Evolutionary conservation across 2,888 invertebrate species (phyloP).

Genomic region (Metallyticus violacea): DNA sequence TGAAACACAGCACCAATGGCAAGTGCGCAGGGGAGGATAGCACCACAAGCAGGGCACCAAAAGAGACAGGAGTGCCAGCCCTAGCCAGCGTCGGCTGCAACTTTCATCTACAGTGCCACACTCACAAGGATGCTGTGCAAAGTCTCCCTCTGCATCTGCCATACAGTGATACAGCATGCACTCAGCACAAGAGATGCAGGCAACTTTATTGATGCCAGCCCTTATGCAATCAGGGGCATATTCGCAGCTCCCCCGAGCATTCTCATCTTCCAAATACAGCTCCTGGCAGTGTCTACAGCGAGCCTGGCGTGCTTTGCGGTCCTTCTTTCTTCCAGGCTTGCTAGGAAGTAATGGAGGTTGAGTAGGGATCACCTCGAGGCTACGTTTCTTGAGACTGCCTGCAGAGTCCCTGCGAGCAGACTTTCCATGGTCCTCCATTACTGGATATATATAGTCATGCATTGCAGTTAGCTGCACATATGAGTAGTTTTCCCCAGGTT

Average conservation of each 20-base stretch:
- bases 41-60: conserved; percentile 93
- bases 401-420: conserved; percentile 51
- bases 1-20: conserved; percentile 77
- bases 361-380: conserved; percentile 49
- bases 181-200: conserved; percentile 84
- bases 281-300: conserved; percentile 74
- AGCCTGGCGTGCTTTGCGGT: conserved; percentile 47
- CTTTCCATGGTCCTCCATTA: conserved; percentile 54
- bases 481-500: conserved; percentile 62
- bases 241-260: conserved; percentile 81
- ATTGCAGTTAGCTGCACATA: conserved; percentile 80
- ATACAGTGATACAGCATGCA: conserved; percentile 93
- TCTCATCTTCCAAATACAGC: conserved; percentile 77
- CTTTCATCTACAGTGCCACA: conserved; percentile 60
- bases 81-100: conserved; percentile 82
- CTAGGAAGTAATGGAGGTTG: conserved; percentile 48
- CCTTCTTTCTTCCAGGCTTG: conserved; percentile 40
- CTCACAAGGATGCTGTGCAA: conserved; percentile 79
- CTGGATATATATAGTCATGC: conserved; percentile 87
- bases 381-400: conserved; percentile 64
- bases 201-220: conserved; percentile 74
- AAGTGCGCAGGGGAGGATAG: conserved; percentile 82
- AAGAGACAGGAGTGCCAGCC: conserved; percentile 78
- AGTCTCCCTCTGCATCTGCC: conserved; percentile 87
- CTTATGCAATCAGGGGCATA: conserved; percentile 83